Base-by-base conservation (phyloP, 2,888 invertebrate genomes). In the Operophtera brumata region DNA sequence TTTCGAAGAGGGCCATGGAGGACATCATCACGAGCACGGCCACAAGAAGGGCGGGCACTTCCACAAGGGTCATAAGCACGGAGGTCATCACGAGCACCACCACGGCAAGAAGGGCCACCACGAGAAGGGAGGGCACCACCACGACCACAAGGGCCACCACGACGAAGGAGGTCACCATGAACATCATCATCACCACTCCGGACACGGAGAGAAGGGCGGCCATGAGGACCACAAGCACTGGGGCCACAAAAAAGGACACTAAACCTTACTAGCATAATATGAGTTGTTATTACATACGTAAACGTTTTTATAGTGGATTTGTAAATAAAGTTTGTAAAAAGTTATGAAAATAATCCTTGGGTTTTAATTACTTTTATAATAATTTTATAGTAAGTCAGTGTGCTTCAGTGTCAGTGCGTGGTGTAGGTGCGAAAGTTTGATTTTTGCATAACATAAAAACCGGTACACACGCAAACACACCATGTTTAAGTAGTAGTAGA, bases 41-140 rank as follows among this genome's bases (percentile, higher is more conserved):
- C 94, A 94, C 85, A 94, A 95, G 82, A 94, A 96, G 84, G 96
- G 96, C 46, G 94, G 94, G 7, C 94, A 94, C 80, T 92, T 94
- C 84, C 95, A 95, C 83, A 93, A 94, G 63, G 95, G 95, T 8
- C 94, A 94, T 79, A 92, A 95, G 67, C 93, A 96, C 72, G 92
- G 92, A 46, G 94, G 93, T 0, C 94, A 94, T 68, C 94, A 96
- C 70, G 94, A 95, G 67, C 94, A 94, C 73, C 93, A 95, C 73
- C 93, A 95, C 67, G 95, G 95, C 55, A 94, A 96, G 83, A 95
- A 96, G 79, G 95, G 95, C 1, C 93, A 94, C 71, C 93, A 94
- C 73, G 94, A 95, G 74, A 94, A 96, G 78, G 96, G 96, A 20
- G 93, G 93, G 57, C 95, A 96, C 77, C 93, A 94, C 78, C 93